Percentiles rank a stretch among this genome's conserved stretches.
phyloP scores from a whole-genome alignment of 1,140 invertebrate genomes.

The Acromyrmex heyeri region DNA sequence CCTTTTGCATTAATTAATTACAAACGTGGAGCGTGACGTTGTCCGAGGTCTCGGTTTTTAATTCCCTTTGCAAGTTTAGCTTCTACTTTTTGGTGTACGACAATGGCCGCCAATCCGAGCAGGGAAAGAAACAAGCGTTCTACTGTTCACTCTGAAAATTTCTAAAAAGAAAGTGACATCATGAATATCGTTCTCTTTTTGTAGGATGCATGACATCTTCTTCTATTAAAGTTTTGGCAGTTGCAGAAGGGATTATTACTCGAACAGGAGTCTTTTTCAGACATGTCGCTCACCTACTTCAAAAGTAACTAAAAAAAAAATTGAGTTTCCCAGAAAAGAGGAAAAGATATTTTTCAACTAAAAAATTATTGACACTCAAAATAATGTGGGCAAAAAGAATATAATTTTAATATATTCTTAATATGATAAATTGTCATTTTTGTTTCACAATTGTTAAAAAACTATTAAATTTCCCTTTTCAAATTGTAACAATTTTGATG shows the following conservation, averaged over 20 bases:
- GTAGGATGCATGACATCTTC: background rate
- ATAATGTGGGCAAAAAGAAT: too few relatives aligned
- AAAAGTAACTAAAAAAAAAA: too few relatives aligned
- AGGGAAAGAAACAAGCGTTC: conserved; percentile 3
- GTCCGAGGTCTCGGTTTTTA: conserved; percentile 53
- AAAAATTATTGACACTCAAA: too few relatives aligned
- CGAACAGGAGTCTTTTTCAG: background rate
- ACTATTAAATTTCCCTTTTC: too few relatives aligned
- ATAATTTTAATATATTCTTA: too few relatives aligned
- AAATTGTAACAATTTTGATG: too few relatives aligned
- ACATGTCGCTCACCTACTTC: background rate
- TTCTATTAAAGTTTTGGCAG: background rate
- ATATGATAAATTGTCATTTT: too few relatives aligned
- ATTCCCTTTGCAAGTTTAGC: conserved; percentile 30
- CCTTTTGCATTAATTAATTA: conserved; percentile 59
- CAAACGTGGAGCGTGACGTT: conserved; percentile 43
- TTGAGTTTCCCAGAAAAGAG: too few relatives aligned
- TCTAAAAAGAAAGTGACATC: background rate
- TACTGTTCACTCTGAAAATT: background rate
- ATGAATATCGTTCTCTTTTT: conserved; percentile 2
- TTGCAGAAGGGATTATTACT: conserved; percentile 18
- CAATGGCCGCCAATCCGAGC: conserved; percentile 10
- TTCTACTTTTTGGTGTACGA: conserved; percentile 21
- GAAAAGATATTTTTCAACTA: too few relatives aligned
- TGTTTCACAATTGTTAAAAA: too few relatives aligned